Base-by-base conservation (phyloP, 64 coral and sea anemone genomes). In the Pachyseris speciosa region DNA sequence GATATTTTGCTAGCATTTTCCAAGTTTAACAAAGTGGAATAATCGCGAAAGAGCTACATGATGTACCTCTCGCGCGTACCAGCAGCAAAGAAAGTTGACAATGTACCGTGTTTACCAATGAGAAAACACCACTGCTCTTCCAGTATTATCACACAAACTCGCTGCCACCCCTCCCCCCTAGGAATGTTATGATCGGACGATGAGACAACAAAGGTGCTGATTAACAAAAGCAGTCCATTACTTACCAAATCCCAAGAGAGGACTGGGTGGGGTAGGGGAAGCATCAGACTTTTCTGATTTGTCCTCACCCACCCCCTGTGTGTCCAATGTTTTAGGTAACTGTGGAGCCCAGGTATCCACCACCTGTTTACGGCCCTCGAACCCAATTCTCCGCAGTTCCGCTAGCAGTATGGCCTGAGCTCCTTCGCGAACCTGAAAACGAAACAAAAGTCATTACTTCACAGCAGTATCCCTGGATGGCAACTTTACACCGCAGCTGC, bases 271-370 rank as follows among this genome's bases (percentile, higher is more conserved):
- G 9, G 33, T 37, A 32, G 78, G 48, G 26, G 33, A 39, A 27
- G 37, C 36, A 61, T 93, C 61, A 69, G 41, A 5, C 41, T 53
- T 69, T 39, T 94, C 27, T 57, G 66, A 30, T 53, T 75, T 65
- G 24, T 81, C 58, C 69, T 95, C 38, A 68, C 74, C 87, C 15
- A 93, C 77, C 16, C 90, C 85, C n/a, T 80, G 80, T 47, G 87
- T 72, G 24, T 72, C 88, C 16, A 99, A 85, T 5, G 89, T 89
- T 44, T 93, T 88, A 2, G 97, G 97, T 65, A 99, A 87, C 53
- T 99, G 94, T 74, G 94, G 93, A 13, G 94, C 97, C 97, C 97
- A 99, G 64, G 93, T 99, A 75, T 99, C 97, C 11, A 99, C 97
- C 5, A 99, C 94, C 31, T 93, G 87, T 22, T 92, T 92, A 15